Conservation (phyloP, 2,797 vertebrate genomes). For the Orestias chungarensis region DNA sequence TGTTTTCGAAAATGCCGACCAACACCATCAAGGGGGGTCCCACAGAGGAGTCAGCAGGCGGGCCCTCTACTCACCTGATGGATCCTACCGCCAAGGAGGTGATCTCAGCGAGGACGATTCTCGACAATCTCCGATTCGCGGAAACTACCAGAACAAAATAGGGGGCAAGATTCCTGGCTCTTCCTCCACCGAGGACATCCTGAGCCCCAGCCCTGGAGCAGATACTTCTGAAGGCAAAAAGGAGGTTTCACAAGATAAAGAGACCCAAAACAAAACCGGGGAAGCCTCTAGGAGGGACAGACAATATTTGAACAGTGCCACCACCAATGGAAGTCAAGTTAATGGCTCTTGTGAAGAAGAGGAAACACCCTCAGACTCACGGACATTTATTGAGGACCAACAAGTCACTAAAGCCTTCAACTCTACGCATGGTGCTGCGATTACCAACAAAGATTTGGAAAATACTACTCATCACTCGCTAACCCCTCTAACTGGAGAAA, state of each 20-base stretch:
- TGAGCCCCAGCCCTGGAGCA: constrained; percentile 71
- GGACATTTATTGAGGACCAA: constrained; percentile 44
- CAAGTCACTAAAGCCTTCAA: constrained; percentile 50
- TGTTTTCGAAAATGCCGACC: constrained; percentile 92
- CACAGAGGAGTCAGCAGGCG: constrained; percentile 77
- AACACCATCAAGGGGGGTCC: constrained; percentile 64
- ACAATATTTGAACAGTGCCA: constrained; percentile 27
- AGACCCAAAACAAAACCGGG: constrained; percentile 58
- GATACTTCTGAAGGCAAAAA: constrained; percentile 57
- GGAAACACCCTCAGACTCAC: constrained; percentile 52
- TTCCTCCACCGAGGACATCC: constrained; percentile 80
- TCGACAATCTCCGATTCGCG: constrained; percentile 76
- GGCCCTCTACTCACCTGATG: constrained; percentile 85
- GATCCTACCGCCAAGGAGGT: constrained; percentile 72
- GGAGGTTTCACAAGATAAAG: constrained; percentile 34
- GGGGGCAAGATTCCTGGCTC: constrained; percentile 75
- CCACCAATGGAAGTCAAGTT: constrained; percentile 56
- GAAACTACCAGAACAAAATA: constrained; percentile 58
- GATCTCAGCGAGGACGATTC: constrained; percentile 83
- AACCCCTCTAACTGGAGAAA: constrained; percentile 28
- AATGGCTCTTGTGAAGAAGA: constrained; percentile 74
- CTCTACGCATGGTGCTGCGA: constrained; percentile 49
- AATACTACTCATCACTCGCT: constrained; percentile 44
- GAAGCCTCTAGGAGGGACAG: constrained; percentile 15
- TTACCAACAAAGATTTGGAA: constrained; percentile 45